These are phyloP conservation scores for Epizoanthus stellaris DNA, from an alignment of 92 coral and sea anemone genomes.

Conservation along the genomic window DNA sequence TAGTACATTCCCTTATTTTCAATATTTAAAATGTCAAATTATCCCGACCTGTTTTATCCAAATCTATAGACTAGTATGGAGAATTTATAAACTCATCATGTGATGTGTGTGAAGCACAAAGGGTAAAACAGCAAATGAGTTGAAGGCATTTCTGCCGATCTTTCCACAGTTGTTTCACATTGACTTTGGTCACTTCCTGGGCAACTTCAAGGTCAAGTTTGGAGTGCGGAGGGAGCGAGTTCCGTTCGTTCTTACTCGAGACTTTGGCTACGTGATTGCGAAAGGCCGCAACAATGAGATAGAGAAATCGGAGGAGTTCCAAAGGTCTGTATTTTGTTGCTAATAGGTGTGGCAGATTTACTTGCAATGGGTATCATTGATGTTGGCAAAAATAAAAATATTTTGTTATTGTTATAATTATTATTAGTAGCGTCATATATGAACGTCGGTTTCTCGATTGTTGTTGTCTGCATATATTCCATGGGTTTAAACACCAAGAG, in stretches of 20 bases:
- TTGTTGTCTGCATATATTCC: too few species aligned
- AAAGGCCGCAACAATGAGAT: conserved; percentile 70
- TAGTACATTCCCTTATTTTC: background rate
- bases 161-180: conserved; percentile 87
- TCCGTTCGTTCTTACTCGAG: conserved; percentile 89
- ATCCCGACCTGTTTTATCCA: background rate
- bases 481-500: too few species aligned
- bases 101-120: background rate
- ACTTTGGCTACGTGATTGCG: conserved; percentile 90
- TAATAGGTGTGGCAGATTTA: too few species aligned
- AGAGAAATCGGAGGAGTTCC: conserved; percentile 63
- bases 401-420: too few species aligned
- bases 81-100: background rate
- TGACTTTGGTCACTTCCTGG: conserved; percentile 97
- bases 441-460: too few species aligned
- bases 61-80: background rate
- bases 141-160: background rate
- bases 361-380: too few species aligned
- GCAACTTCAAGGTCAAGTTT: conserved; percentile 94
- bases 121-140: background rate
- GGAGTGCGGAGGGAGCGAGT: conserved; percentile 95
- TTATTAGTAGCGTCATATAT: too few species aligned
- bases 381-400: too few species aligned
- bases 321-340: conserved; percentile 45
- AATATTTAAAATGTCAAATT: too few species aligned